Evolutionary conservation across 2,113 vertebrate species (phyloP).

Genomic region (Austrofundulus limnaeus): DNA sequence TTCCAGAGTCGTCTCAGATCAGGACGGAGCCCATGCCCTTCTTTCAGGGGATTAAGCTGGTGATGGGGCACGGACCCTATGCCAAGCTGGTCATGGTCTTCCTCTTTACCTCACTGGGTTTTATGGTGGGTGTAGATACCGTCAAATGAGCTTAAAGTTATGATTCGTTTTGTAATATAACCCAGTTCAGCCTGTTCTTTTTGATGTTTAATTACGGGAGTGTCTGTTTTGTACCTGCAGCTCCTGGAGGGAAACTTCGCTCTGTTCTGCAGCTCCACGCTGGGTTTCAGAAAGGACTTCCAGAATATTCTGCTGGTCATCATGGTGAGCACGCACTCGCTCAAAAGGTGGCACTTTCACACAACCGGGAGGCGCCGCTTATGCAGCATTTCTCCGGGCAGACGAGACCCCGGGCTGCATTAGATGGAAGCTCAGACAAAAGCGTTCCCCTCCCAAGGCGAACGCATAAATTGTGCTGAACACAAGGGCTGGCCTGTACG

Average conservation of each 20-base stretch:
- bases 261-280: conserved; percentile 92
- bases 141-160: no score
- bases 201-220: neutral
- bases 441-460: conserved; percentile 17
- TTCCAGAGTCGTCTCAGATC: conserved; percentile 77
- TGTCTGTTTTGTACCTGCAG: conserved; percentile 70
- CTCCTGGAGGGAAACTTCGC: conserved; percentile 97
- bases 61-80: conserved; percentile 91
- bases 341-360: conserved; percentile 18
- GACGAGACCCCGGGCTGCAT: conserved; percentile 13
- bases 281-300: conserved; percentile 92
- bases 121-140: conserved; percentile 84
- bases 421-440: conserved; percentile 38
- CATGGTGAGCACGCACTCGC: conserved; percentile 84
- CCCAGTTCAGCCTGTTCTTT: neutral
- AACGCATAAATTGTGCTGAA: conserved; percentile 44
- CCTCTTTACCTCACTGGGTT: conserved; percentile 93
- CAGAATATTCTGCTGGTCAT: conserved; percentile 96
- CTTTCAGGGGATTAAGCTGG: conserved; percentile 86
- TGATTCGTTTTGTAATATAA: no score
- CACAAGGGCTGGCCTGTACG: conserved; percentile 35
- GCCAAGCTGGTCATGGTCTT: conserved; percentile 91
- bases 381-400: conserved; percentile 34
- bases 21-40: conserved; percentile 83
- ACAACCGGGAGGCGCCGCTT: neutral